Conservation (phyloP, 2,113 vertebrate genomes). For the Sinocyclocheilus anshuiensis region DNA sequence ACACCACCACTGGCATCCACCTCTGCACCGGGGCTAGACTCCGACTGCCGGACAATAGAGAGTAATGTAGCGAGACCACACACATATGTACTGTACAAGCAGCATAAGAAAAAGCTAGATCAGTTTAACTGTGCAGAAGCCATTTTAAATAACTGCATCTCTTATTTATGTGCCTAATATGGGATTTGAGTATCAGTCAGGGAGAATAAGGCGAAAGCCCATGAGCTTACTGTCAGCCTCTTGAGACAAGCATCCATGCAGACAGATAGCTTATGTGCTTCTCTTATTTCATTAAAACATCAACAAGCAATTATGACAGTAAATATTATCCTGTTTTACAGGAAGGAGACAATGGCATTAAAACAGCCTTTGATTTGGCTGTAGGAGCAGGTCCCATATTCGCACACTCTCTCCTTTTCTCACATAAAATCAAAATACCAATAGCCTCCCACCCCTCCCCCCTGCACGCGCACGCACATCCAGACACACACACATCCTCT, state of each 20-base stretch:
- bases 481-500: constrained; percentile 59
- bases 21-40: constrained; percentile 17
- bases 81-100: constrained; percentile 40
- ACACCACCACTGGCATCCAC: constrained; percentile 31
- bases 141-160: constrained; percentile 33
- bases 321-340: constrained; percentile 55
- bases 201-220: constrained; percentile 31
- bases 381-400: constrained; percentile 51
- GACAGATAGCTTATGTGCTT: constrained; percentile 48
- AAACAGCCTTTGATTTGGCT: constrained; percentile 35
- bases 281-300: constrained; percentile 30
- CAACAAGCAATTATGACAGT: constrained; percentile 43
- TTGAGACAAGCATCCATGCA: constrained; percentile 40
- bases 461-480: constrained; percentile 40
- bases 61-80: constrained; percentile 35
- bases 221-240: constrained; percentile 41
- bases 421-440: constrained; percentile 55
- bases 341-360: constrained; percentile 50
- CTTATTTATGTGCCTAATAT: constrained; percentile 33
- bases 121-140: constrained; percentile 34
- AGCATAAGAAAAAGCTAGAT: neutral
- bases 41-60: constrained; percentile 29
- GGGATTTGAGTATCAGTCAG: constrained; percentile 34
- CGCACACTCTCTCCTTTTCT: constrained; percentile 51
- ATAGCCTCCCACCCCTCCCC: constrained; percentile 39